Conservation (phyloP, 35 echinoderm and acorn worm genomes). For the Ophiothrix spiculata region DNA sequence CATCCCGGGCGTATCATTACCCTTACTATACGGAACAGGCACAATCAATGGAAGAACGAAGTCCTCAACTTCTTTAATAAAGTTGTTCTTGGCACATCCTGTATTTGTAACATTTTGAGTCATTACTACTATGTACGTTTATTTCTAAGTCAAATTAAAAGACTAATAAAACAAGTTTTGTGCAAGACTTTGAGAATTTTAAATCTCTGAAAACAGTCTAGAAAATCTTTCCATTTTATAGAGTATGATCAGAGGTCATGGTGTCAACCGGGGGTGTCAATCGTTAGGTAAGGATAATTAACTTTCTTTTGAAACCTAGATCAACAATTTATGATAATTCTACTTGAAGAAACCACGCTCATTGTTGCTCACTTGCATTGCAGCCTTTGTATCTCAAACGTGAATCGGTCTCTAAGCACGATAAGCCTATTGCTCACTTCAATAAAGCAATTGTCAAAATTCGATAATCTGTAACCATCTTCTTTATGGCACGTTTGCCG, state of each 20-base stretch:
- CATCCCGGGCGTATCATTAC: neutral
- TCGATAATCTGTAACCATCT: neutral
- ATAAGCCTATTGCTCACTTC: neutral
- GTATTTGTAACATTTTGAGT: no score
- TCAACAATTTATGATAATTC: neutral
- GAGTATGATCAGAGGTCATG: neutral
- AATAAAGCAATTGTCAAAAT: neutral
- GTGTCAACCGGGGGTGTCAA: neutral
- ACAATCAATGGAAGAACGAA: slow-evolving; percentile 2
- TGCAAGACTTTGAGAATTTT: no score
- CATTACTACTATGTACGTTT: no score
- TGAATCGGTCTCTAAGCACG: neutral
- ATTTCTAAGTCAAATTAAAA: no score
- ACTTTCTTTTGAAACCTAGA: neutral
- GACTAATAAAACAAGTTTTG: no score
- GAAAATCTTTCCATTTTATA: no score
- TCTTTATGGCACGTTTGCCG: slow-evolving; percentile 1
- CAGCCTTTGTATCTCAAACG: neutral
- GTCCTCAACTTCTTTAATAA: no score
- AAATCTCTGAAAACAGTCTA: no score
- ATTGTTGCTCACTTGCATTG: neutral
- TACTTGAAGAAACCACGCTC: neutral
- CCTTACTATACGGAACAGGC: neutral
- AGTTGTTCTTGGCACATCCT: no score
- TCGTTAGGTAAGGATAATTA: neutral